Conservation (phyloP, 2,113 vertebrate species). For the Chaetorhynchus papuensis region DNA sequence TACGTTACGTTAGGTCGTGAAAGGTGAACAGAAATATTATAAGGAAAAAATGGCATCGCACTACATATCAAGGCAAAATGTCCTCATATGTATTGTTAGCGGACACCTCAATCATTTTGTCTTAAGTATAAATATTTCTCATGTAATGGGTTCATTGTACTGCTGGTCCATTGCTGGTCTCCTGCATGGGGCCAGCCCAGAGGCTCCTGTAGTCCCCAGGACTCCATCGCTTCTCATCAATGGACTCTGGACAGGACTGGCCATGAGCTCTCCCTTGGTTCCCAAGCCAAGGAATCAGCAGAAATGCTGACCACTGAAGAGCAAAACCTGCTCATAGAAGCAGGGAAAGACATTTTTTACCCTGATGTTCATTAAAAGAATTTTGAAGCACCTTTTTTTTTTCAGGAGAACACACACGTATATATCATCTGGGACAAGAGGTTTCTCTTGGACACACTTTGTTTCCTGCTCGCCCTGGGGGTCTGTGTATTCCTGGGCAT, state of each 20-base stretch:
- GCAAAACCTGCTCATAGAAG: not conserved
- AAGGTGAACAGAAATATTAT: conserved; percentile 36
- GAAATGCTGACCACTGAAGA: not conserved
- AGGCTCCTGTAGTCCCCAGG: not conserved
- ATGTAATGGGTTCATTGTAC: not conserved
- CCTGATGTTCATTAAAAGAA: not conserved
- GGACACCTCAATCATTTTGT: not conserved
- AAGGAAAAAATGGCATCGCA: not conserved
- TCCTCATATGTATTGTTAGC: conserved; percentile 31
- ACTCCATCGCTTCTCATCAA: not conserved
- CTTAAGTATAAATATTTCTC: not conserved
- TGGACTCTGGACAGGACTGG: not conserved
- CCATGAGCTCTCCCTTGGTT: not conserved
- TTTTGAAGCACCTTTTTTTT: not conserved
- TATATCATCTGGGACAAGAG: conserved; percentile 64
- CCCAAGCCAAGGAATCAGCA: not conserved
- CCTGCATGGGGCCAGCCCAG: not conserved
- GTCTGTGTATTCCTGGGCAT: conserved; percentile 50
- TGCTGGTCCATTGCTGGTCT: not conserved
- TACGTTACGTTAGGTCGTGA: not conserved
- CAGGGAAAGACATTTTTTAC: not conserved
- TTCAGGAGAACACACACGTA: not conserved
- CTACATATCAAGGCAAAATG: not conserved
- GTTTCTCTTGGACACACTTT: conserved; percentile 62
- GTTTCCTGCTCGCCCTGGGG: conserved; percentile 61